These are phyloP conservation scores for Drosophila diplacantha DNA, from an alignment of 2,888 invertebrate genomes.

Conservation along the genomic window DNA sequence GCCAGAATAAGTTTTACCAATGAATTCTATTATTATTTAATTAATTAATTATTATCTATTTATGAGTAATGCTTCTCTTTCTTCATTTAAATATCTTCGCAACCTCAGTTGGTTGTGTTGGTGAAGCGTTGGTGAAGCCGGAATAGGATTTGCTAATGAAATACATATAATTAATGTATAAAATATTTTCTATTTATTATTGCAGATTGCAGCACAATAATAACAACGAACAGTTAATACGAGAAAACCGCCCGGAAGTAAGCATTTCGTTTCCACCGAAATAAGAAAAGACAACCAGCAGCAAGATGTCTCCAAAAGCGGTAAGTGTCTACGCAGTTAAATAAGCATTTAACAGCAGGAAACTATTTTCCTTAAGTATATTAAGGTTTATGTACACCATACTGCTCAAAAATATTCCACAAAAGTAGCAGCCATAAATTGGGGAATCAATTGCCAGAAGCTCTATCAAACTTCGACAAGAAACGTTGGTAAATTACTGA, in stretches of 20 bases:
- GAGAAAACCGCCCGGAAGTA: constrained; percentile 20
- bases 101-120: background rate
- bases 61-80: background rate
- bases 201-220: constrained; percentile 46
- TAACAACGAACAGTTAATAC: constrained; percentile 22
- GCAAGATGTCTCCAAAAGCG: constrained; percentile 82
- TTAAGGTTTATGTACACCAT: background rate
- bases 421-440: constrained; percentile 2
- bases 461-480: background rate
- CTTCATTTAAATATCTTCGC: background rate
- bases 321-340: constrained; percentile 78
- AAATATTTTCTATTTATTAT: background rate
- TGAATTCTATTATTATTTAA: too few species aligned
- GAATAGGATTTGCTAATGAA: background rate
- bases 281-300: constrained; percentile 54
- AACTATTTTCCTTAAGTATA: too few species aligned
- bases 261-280: constrained; percentile 24
- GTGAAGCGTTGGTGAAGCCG: background rate
- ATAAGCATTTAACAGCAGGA: background rate
- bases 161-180: background rate
- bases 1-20: background rate
- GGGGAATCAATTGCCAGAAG: background rate
- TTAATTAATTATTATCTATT: background rate
- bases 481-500: constrained; percentile 18
- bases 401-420: constrained; percentile 5